A percentile compares a stretch with the other conserved stretches of the same genome.
These are phyloP conservation scores for Hozukius guyotensis DNA, from an alignment of 2,797 vertebrate genomes.

Conservation along the genomic window DNA sequence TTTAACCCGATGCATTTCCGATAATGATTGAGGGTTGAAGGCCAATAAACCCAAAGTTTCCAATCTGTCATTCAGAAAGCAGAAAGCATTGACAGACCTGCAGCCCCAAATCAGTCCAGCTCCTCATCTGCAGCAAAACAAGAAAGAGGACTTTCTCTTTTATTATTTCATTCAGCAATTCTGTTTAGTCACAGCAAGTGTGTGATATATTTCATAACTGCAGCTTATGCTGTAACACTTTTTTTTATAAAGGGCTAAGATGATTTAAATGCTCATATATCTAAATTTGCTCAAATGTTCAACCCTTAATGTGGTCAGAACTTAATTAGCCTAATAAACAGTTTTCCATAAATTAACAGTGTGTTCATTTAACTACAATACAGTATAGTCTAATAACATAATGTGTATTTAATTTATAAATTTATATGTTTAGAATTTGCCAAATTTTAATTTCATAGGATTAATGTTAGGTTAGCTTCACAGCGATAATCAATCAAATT, in stretches of 20 bases:
- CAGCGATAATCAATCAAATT: not conserved
- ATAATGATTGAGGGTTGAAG: conserved; percentile 57
- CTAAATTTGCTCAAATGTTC: not conserved
- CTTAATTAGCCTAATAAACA: conserved; percentile 12
- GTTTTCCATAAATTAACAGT: conserved; percentile 5
- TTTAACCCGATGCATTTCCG: conserved; percentile 69
- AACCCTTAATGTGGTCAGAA: not conserved
- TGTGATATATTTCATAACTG: not conserved
- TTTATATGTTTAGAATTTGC: not conserved
- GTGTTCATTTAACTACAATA: not conserved
- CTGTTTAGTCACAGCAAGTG: not conserved
- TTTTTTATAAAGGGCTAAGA: not conserved
- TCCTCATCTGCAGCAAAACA: conserved; percentile 6
- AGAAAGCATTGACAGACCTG: conserved; percentile 24
- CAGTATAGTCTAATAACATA: not conserved
- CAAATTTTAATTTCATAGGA: not conserved
- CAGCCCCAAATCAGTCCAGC: not conserved
- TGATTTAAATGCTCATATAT: not conserved
- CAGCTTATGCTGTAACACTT: not conserved
- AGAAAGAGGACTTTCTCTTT: not conserved
- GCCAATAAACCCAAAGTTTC: conserved; percentile 52
- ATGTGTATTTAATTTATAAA: not conserved
- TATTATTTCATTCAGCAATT: not conserved
- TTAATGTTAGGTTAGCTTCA: conserved; percentile 2
- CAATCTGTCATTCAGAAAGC: conserved; percentile 45